These are phyloP conservation scores for Sarcophaga carnaria DNA, from an alignment of 2,888 invertebrate species.

Conservation along the genomic window DNA sequence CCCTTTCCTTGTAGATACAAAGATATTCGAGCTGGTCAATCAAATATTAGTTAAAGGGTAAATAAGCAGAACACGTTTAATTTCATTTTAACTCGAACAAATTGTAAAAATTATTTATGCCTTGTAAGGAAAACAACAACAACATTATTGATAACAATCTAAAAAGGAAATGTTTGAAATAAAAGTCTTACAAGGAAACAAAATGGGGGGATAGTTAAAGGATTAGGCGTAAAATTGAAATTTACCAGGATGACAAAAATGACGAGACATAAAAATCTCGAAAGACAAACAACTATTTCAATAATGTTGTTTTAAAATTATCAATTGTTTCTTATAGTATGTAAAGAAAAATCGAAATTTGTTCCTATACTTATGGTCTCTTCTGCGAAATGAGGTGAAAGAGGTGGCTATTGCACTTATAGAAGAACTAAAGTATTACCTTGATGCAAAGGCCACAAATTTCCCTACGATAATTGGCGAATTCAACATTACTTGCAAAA, in stretches of 20 bases:
- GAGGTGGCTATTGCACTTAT: too few species aligned
- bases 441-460: too few species aligned
- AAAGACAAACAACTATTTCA: neutral
- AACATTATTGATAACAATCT: conserved; percentile 49
- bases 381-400: too few species aligned
- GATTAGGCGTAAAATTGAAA: conserved; percentile 13
- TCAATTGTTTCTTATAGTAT: too few species aligned
- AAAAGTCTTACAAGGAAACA: neutral
- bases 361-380: too few species aligned
- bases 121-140: conserved; percentile 45
- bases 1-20: conserved; percentile 13
- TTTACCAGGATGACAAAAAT: neutral
- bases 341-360: too few species aligned
- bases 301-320: too few species aligned
- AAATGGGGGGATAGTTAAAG: neutral
- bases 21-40: conserved; percentile 52
- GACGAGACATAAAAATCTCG: neutral
- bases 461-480: too few species aligned
- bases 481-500: too few species aligned
- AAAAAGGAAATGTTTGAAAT: neutral
- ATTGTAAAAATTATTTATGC: conserved; percentile 64
- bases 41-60: conserved; percentile 56
- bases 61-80: conserved; percentile 42
- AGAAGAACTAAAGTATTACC: too few species aligned
- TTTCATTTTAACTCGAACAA: conserved; percentile 63